phyloP scores from a whole-genome alignment of 2,888 invertebrate genomes.

The Spilosoma lubricipeda region DNA sequence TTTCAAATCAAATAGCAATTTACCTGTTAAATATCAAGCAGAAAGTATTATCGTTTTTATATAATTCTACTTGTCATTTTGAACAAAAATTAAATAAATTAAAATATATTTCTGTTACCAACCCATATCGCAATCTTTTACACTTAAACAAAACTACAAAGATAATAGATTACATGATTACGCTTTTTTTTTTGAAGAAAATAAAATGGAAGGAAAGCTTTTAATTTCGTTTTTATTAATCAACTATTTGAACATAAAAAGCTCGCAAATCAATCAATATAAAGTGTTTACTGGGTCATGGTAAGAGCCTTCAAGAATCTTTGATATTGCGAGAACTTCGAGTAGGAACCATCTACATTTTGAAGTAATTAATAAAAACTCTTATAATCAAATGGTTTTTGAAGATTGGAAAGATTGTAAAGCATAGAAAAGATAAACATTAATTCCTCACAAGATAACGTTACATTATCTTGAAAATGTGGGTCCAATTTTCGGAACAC shows the following conservation, averaged over 20 bases:
- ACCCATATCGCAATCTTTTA: too few relatives aligned
- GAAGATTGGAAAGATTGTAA: conserved; percentile 39
- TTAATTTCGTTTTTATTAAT: neutral
- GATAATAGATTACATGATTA: too few relatives aligned
- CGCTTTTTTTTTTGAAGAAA: too few relatives aligned
- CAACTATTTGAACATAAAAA: conserved; percentile 4
- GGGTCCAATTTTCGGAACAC: conserved; percentile 19
- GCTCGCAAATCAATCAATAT: conserved; percentile 23
- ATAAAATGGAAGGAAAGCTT: neutral
- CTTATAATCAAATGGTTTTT: neutral
- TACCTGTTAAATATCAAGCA: too few relatives aligned
- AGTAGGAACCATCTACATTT: conserved; percentile 34
- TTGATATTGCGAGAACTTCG: conserved; percentile 24
- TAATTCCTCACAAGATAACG: conserved; percentile 17
- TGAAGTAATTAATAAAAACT: neutral
- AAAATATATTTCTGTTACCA: too few relatives aligned
- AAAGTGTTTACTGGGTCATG: conserved; percentile 37
- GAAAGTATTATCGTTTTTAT: neutral
- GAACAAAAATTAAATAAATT: too few relatives aligned
- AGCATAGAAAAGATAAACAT: conserved; percentile 34
- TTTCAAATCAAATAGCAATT: neutral
- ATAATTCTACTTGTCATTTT: too few relatives aligned
- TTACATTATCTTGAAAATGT: conserved; percentile 25
- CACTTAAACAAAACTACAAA: too few relatives aligned
- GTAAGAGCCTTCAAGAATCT: conserved; percentile 37